Conservation (phyloP, 1,140 invertebrate genomes). For the Caenorhabditis remanei region DNA sequence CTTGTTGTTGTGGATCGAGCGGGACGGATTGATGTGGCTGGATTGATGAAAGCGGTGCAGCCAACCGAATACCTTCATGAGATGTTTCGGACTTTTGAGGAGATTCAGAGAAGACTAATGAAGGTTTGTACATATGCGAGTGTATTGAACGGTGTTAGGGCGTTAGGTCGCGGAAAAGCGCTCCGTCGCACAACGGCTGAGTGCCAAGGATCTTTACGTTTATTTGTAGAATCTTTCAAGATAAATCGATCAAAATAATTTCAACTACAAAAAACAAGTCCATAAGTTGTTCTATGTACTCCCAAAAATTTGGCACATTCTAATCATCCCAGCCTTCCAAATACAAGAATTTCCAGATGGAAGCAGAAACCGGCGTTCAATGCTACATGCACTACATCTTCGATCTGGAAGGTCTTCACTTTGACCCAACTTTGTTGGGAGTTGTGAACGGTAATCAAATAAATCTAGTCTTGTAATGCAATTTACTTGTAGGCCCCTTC, state of each 20-base stretch:
- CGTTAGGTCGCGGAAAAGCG: too few species aligned
- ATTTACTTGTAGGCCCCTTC: conserved; percentile 62
- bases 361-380: conserved; percentile 58
- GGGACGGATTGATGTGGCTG: conserved; percentile 62
- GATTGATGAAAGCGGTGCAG: conserved; percentile 65
- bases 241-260: too few species aligned
- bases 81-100: conserved; percentile 59
- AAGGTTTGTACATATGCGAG: not conserved
- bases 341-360: conserved; percentile 64
- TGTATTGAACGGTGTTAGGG: not conserved
- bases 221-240: not conserved
- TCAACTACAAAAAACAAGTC: too few species aligned
- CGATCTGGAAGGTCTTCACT: conserved; percentile 61
- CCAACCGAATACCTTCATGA: conserved; percentile 64
- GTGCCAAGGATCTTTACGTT: too few species aligned
- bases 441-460: conserved; percentile 52
- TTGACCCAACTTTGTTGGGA: conserved; percentile 57
- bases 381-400: conserved; percentile 63
- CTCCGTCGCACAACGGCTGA: too few species aligned
- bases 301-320: too few species aligned
- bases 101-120: conserved; percentile 57
- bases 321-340: too few species aligned
- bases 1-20: conserved; percentile 61
- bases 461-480: not conserved
- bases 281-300: too few species aligned